Percentiles rank a stretch among this genome's conserved stretches.
These are phyloP conservation scores for Laterallus jamaicensis DNA, from an alignment of 2,113 vertebrate species.

Conservation along the genomic window DNA sequence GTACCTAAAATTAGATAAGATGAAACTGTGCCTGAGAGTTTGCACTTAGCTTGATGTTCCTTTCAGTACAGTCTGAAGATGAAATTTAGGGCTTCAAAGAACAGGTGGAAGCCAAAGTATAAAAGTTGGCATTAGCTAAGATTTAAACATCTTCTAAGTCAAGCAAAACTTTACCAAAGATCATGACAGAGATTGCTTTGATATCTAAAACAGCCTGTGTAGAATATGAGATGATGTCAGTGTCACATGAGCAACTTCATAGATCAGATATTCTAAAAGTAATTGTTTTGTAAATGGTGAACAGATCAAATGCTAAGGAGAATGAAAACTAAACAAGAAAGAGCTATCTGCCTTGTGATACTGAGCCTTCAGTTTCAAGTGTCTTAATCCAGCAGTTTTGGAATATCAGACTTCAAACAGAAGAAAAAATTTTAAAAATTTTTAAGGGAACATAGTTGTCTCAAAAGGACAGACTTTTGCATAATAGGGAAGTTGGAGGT, in stretches of 20 bases:
- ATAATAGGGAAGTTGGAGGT: not conserved
- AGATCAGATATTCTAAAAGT: not conserved
- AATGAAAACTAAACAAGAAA: not conserved
- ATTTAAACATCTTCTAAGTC: constrained; percentile 11
- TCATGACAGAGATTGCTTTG: not conserved
- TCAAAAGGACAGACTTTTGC: not conserved
- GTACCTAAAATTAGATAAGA: constrained; percentile 47
- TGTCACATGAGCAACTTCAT: not conserved
- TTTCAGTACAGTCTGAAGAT: constrained; percentile 20
- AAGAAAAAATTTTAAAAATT: not conserved
- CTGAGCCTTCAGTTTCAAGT: not conserved
- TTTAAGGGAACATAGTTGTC: not conserved
- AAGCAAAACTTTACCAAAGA: not conserved
- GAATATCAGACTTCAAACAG: not conserved
- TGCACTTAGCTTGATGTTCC: constrained; percentile 28
- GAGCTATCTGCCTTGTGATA: not conserved
- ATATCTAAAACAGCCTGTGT: not conserved
- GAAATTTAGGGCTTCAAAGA: constrained; percentile 39
- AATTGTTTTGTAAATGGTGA: not conserved
- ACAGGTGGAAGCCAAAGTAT: constrained; percentile 17
- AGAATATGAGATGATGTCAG: not conserved
- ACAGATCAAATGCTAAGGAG: constrained; percentile 3
- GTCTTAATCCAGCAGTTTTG: not conserved
- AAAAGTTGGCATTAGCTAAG: constrained; percentile 1
- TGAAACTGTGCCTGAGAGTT: constrained; percentile 32